Conservation (phyloP, 2,888 invertebrate genomes). For the Anaspis maculata region DNA sequence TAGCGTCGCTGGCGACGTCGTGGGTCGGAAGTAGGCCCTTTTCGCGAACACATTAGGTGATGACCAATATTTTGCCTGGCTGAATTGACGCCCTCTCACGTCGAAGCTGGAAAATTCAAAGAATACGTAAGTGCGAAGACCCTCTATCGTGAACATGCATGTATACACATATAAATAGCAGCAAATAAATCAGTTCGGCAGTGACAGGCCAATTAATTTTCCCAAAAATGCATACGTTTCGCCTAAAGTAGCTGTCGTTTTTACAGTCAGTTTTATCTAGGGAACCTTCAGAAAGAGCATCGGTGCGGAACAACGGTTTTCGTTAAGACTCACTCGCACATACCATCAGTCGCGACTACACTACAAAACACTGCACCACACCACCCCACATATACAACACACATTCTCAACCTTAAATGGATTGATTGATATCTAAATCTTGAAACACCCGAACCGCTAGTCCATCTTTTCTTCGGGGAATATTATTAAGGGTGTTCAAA, state of each 20-base stretch:
- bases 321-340: conserved; percentile 4
- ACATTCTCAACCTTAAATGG: conserved; percentile 12
- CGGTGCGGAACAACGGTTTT: conserved; percentile 15
- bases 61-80: conserved; percentile 51
- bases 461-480: too few relatives aligned
- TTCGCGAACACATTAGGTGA: conserved; percentile 49
- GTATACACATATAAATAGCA: too few relatives aligned
- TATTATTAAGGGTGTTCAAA: too few relatives aligned
- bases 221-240: conserved; percentile 8
- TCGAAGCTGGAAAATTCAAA: conserved; percentile 48
- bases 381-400: too few relatives aligned
- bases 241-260: conserved; percentile 11
- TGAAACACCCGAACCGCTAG: conserved; percentile 11
- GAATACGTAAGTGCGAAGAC: neutral
- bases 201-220: conserved; percentile 2
- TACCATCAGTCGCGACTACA: neutral
- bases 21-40: conserved; percentile 50
- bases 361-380: neutral
- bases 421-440: conserved; percentile 15
- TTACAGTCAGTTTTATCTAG: conserved; percentile 7
- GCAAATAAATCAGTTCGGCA: conserved; percentile 3
- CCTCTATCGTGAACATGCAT: too few relatives aligned
- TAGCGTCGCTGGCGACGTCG: conserved; percentile 51
- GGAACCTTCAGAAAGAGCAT: conserved; percentile 6
- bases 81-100: conserved; percentile 48